Evolutionary conservation across 30 jellyfish, hydroid and myxozoan species (phyloP).

Genomic region (Cassiopea andromeda): DNA sequence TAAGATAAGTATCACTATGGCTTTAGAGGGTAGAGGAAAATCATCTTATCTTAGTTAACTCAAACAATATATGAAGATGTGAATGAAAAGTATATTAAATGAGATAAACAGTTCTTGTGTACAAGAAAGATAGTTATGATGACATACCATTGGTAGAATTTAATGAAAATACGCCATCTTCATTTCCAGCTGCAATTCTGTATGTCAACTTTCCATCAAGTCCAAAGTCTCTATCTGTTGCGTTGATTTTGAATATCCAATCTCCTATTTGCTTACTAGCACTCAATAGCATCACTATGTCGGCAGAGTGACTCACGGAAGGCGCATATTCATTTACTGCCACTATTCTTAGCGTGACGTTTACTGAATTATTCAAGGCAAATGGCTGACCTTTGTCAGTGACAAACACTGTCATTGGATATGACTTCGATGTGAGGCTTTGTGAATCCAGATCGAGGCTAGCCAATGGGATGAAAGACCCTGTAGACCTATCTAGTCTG

Average conservation of each 20-base stretch:
- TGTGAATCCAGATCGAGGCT: constrained; percentile 64
- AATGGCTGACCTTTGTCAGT: constrained; percentile 85
- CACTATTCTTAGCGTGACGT: constrained; percentile 64
- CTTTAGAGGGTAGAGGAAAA: too few relatives aligned
- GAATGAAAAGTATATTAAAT: too few relatives aligned
- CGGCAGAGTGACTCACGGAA: constrained; percentile 66
- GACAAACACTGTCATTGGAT: constrained; percentile 49
- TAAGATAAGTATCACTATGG: too few relatives aligned
- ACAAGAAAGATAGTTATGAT: not conserved
- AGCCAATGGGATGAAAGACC: constrained; percentile 40
- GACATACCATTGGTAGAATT: constrained; percentile 69
- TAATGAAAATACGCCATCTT: constrained; percentile 48
- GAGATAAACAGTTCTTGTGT: too few relatives aligned
- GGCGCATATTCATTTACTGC: constrained; percentile 79
- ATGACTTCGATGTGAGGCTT: constrained; percentile 44
- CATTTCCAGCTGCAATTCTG: constrained; percentile 71
- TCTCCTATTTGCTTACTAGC: constrained; percentile 42
- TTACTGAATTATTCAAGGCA: constrained; percentile 51
- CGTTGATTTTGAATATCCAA: constrained; percentile 63
- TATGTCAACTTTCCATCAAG: constrained; percentile 72
- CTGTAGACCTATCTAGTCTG: constrained; percentile 43
- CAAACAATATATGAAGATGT: too few relatives aligned
- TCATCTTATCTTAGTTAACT: too few relatives aligned
- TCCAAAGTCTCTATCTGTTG: constrained; percentile 92
- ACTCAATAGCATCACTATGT: constrained; percentile 28